Base-by-base conservation (phyloP, 2,888 invertebrate species). In the Cryptus viduatorius region DNA sequence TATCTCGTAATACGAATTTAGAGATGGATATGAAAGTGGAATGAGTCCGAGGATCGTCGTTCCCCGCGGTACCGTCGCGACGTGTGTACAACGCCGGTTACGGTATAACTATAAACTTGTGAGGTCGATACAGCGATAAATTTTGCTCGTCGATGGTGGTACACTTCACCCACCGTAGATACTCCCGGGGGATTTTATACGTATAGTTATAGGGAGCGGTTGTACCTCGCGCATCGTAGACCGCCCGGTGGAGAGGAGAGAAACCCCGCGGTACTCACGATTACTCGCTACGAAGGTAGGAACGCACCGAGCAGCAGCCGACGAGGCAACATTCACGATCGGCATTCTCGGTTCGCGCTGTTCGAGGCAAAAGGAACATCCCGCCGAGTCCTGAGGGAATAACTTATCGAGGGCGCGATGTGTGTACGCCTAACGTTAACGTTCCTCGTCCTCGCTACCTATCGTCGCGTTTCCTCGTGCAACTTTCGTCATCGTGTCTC, bases 301-400 rank as follows among this genome's bases (percentile, higher is more conserved):
- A 61, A n/a, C 59, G 29, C 7, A 31, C 59, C 4, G 59, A 64
- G 12, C 72, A 64, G 12, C 72, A 69, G 71, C 72, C 82, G 76
- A 73, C 79, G 79, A 53, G 69, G 72, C 85, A 83, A 85, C 83
- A 79, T 85, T 85, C 85, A 80, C 85, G 85, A 85, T 76, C 83
- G 83, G 82, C 72, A 83, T 82, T 85, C 37, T 37, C 71, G 82
- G 82, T 29, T 14, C 59, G 29, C 76, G 64, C 71, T 71, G 53
- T 48, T 46, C 59, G 65, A 44, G 44, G 24, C 16, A 80, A 84
- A 76, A 85, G 7, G 12, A 80, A 48, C 65, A 82, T 48, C 73
- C 65, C 65, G 75, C 76, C 65, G 56, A 72, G 76, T 82, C 50
- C 53, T 73, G 53, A 61, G 64, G 79, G 68, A 81, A 81, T 81